Conservation (phyloP, 2,888 invertebrate genomes). For the Neoitamus cyanurus region DNA sequence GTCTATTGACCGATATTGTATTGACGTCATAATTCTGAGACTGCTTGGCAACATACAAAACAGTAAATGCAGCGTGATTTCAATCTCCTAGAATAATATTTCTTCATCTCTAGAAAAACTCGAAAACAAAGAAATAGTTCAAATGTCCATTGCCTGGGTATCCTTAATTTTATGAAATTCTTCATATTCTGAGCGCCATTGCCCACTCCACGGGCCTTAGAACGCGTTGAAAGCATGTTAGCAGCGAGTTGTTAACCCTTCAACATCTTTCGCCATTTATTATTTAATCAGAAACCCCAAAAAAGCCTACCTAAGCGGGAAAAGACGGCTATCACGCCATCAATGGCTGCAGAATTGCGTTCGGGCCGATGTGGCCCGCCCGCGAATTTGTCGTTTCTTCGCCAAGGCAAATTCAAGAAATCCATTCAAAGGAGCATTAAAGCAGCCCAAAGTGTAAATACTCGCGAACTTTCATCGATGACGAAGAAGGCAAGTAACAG, state of each 20-base stretch:
- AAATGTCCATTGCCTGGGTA: not conserved
- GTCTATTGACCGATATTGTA: too few relatives aligned
- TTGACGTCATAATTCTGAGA: too few relatives aligned
- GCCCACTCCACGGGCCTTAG: not conserved
- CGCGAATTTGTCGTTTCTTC: not conserved
- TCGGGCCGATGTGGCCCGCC: not conserved
- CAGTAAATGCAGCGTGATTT: too few relatives aligned
- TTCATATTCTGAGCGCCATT: not conserved
- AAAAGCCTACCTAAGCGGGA: constrained; percentile 1
- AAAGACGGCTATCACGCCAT: not conserved
- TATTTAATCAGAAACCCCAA: not conserved
- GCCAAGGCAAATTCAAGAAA: constrained; percentile 20
- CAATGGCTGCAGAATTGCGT: not conserved
- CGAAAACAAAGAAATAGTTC: not conserved
- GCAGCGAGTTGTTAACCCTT: not conserved
- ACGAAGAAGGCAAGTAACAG: constrained; percentile 35
- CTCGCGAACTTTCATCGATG: constrained; percentile 37
- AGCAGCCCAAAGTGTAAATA: constrained; percentile 39
- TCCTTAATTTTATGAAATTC: not conserved
- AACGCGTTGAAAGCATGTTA: not conserved
- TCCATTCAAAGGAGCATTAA: constrained; percentile 3
- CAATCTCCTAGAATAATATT: too few relatives aligned
- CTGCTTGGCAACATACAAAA: too few relatives aligned
- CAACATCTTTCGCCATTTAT: not conserved
- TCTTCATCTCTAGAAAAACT: not conserved